phyloP scores from a whole-genome alignment of 35 echinoderm and acorn worm species.

The Lytechinus pictus region DNA sequence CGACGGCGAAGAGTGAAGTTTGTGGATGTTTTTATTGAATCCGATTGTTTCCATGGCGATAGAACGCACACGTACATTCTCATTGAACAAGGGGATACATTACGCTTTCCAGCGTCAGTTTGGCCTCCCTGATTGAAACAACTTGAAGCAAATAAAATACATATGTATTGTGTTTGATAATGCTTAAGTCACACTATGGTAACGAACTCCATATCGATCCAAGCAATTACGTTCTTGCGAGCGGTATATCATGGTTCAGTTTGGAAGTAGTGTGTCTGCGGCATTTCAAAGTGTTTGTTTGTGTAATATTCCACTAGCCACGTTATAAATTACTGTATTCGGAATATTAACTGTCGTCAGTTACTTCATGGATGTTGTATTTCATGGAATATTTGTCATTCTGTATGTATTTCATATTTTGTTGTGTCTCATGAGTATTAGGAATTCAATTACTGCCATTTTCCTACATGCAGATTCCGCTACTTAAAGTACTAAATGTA shows the following conservation, averaged over 20 bases:
- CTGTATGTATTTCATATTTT: too few relatives aligned
- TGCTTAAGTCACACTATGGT: not conserved
- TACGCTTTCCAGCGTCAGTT: too few relatives aligned
- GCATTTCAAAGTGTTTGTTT: too few relatives aligned
- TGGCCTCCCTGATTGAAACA: too few relatives aligned
- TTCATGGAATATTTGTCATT: too few relatives aligned
- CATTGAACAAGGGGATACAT: not conserved
- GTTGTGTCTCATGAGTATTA: not conserved
- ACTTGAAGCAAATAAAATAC: not conserved
- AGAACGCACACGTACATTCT: not conserved
- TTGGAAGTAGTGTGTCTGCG: too few relatives aligned
- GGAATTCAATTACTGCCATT: not conserved
- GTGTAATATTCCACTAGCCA: too few relatives aligned
- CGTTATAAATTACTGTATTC: not conserved
- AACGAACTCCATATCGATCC: too few relatives aligned
- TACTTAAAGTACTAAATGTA: not conserved
- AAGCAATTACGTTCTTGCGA: too few relatives aligned
- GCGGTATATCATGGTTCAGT: too few relatives aligned
- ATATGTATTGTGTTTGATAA: not conserved
- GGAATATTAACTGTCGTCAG: too few relatives aligned
- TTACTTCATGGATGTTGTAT: too few relatives aligned
- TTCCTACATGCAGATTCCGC: not conserved
- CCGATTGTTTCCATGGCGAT: not conserved
- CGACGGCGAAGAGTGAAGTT: not conserved
- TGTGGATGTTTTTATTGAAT: not conserved